These are phyloP conservation scores for Ichneumoninae sp. DNA, from an alignment of 2,888 invertebrate genomes.

Conservation along the genomic window DNA sequence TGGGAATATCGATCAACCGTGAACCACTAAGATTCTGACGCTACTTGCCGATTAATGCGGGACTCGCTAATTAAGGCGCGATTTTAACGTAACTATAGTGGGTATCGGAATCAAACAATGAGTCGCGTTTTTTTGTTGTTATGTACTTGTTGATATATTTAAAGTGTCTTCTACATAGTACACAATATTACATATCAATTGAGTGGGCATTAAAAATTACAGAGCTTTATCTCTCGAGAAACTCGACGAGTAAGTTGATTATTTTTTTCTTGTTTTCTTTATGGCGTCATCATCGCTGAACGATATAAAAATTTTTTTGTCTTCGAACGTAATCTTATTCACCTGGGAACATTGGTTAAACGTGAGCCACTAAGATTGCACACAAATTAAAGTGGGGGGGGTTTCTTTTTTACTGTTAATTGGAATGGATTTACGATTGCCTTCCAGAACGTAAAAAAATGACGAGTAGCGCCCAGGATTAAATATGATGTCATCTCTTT, in stretches of 20 bases:
- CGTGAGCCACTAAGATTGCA: slow-evolving; percentile 2
- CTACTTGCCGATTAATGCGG: too few species aligned
- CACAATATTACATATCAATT: slow-evolving; percentile 52
- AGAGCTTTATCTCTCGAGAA: slow-evolving; percentile 5
- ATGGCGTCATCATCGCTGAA: neutral
- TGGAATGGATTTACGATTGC: slow-evolving; percentile 13
- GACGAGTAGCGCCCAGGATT: neutral
- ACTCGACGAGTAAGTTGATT: slow-evolving; percentile 5
- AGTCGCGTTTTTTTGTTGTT: neutral
- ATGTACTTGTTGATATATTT: slow-evolving; percentile 44
- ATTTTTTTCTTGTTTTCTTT: neutral
- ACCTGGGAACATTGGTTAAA: neutral
- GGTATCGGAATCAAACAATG: neutral
- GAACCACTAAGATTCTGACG: neutral
- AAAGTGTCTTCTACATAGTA: slow-evolving; percentile 55
- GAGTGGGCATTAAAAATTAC: slow-evolving; percentile 12
- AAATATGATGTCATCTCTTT: neutral
- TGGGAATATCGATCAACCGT: neutral
- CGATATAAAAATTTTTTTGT: slow-evolving; percentile 14
- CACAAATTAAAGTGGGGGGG: neutral
- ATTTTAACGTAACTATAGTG: too few species aligned
- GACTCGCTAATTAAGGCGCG: too few species aligned
- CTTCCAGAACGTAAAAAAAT: neutral
- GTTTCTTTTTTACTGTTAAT: neutral
- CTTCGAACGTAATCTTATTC: neutral